Conservation (phyloP, 2,113 vertebrate genomes). For the Cyanoderma ruficeps region DNA sequence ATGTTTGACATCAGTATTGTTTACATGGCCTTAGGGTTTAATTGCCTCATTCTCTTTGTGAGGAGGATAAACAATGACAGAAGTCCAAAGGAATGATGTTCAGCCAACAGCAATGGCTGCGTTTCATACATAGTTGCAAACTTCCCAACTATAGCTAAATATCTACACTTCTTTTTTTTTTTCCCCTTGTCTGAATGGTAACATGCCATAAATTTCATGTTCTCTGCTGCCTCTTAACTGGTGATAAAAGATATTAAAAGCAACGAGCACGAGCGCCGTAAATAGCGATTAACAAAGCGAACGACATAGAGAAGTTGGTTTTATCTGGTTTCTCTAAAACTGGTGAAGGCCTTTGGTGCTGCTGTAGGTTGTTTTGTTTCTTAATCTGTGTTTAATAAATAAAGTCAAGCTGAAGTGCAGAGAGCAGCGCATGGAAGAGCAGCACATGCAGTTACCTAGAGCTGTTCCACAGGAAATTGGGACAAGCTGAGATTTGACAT, state of each 20-base stretch:
- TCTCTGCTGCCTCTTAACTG: background rate
- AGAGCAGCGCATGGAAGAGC: background rate
- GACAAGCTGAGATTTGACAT: background rate
- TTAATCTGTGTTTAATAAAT: background rate
- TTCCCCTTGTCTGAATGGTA: background rate
- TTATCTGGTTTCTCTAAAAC: background rate
- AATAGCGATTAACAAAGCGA: background rate
- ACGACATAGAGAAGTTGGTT: background rate
- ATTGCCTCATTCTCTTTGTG: slow-evolving; percentile 67
- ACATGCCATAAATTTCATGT: background rate
- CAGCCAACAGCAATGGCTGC: slow-evolving; percentile 39
- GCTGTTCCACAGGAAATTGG: background rate
- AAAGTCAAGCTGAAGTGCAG: background rate
- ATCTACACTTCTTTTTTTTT: background rate
- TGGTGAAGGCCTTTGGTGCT: background rate
- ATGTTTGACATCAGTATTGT: slow-evolving; percentile 73
- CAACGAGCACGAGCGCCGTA: accelerated
- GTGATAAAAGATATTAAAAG: background rate
- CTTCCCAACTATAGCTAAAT: background rate
- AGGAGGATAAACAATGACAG: slow-evolving; percentile 72
- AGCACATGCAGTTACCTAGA: background rate
- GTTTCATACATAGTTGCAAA: slow-evolving; percentile 49
- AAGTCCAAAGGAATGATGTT: slow-evolving; percentile 68
- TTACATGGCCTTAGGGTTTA: slow-evolving; percentile 72
- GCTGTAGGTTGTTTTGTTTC: background rate